phyloP scores from a whole-genome alignment of 2,113 vertebrate species.

The Orthonyx spaldingii region DNA sequence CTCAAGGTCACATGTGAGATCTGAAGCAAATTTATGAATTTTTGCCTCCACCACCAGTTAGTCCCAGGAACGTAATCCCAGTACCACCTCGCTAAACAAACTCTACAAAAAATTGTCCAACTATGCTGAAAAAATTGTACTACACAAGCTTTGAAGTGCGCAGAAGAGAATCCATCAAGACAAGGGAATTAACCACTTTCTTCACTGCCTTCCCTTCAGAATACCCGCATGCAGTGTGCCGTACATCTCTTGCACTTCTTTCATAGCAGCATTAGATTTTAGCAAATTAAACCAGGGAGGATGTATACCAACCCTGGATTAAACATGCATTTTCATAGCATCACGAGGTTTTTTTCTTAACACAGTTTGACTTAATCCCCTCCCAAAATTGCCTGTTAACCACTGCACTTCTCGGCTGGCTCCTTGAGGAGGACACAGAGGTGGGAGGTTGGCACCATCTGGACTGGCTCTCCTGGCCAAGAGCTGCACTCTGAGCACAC shows the following conservation, averaged over 20 bases:
- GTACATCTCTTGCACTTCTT: neutral
- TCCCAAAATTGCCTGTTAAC: neutral
- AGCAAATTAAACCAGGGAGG: neutral
- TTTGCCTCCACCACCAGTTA: neutral
- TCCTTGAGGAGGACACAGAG: accelerated
- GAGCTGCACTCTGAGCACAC: neutral
- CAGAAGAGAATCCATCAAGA: neutral
- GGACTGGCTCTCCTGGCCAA: accelerated
- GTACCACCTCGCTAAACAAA: neutral
- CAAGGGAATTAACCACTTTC: neutral
- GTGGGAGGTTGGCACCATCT: neutral
- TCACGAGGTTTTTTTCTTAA: neutral
- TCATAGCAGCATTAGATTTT: neutral
- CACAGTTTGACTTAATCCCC: neutral
- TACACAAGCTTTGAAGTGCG: neutral
- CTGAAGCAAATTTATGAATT: neutral
- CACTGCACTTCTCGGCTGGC: neutral
- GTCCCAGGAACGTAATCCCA: neutral
- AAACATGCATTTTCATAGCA: neutral
- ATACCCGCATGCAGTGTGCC: neutral
- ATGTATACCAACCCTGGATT: neutral
- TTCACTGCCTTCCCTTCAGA: neutral
- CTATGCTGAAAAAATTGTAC: neutral
- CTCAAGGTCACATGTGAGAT: neutral
- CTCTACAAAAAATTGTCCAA: neutral